Evolutionary conservation across 2,888 invertebrate species (phyloP).

Genomic region (Microplitis deprimator): DNA sequence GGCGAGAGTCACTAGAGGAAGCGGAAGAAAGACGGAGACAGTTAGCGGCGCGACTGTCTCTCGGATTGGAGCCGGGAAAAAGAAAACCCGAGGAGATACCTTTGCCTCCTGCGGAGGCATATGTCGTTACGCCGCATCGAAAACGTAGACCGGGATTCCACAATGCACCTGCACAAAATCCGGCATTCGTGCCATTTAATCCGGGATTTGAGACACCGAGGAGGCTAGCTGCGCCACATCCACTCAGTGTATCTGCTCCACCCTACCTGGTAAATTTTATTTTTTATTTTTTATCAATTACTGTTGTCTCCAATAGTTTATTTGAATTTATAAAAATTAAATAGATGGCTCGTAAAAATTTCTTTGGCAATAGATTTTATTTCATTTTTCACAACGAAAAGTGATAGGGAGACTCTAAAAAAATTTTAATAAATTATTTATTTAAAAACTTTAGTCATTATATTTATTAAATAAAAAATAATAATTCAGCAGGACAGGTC

Average conservation of each 20-base stretch:
- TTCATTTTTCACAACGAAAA: no score
- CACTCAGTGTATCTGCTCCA: conserved; percentile 82
- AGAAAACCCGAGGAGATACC: conserved; percentile 80
- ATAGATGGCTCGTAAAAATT: no score
- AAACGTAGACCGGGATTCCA: conserved; percentile 90
- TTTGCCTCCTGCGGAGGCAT: conserved; percentile 82
- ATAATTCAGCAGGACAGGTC: conserved; percentile 64
- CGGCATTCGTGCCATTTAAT: conserved; percentile 86
- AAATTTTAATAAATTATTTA: no score
- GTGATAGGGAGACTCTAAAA: no score
- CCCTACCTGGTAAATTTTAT: conserved; percentile 73
- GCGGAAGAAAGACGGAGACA: conserved; percentile 67
- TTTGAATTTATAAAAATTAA: neutral
- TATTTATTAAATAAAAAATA: no score
- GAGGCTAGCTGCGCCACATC: conserved; percentile 78
- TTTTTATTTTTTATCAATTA: neutral
- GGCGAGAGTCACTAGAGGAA: conserved; percentile 68
- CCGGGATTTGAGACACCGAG: conserved; percentile 71
- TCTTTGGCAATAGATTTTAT: no score
- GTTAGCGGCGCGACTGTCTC: conserved; percentile 70
- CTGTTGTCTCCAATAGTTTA: neutral
- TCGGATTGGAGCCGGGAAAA: conserved; percentile 79
- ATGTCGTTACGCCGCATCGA: conserved; percentile 89
- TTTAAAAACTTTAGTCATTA: no score
- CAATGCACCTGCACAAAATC: conserved; percentile 89